These are phyloP conservation scores for Cheirogaleus medius DNA, from an alignment of 2,113 vertebrate genomes.

Conservation along the genomic window DNA sequence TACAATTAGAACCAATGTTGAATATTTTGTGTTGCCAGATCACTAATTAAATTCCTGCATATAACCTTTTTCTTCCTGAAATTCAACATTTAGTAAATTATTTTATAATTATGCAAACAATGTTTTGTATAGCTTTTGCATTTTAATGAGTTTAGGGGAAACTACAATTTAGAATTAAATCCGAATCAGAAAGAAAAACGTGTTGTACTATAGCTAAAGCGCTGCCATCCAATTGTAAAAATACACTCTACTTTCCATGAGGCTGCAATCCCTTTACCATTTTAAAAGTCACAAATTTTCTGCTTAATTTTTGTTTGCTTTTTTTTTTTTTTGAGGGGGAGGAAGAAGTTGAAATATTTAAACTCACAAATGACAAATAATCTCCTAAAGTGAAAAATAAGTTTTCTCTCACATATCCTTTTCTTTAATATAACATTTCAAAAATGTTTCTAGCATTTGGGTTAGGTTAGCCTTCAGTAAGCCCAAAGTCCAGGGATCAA, in stretches of 20 bases:
- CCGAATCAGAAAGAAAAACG: not conserved
- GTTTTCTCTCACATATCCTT: not conserved
- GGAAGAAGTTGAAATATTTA: not conserved
- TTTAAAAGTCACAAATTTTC: not conserved
- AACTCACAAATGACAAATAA: not conserved
- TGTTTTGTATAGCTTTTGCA: slow-evolving; percentile 28
- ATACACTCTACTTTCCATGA: not conserved
- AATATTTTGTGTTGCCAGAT: slow-evolving; percentile 57
- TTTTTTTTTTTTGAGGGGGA: not conserved
- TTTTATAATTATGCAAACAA: slow-evolving; percentile 66
- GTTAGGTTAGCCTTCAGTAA: not conserved
- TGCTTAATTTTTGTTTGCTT: not conserved
- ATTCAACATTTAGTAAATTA: slow-evolving; percentile 60
- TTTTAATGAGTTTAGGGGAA: slow-evolving; percentile 44
- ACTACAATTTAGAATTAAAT: slow-evolving; percentile 41
- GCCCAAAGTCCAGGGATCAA: not conserved
- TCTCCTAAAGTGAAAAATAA: not conserved
- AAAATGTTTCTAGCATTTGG: not conserved
- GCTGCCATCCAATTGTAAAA: not conserved
- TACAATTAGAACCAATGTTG: slow-evolving; percentile 49
- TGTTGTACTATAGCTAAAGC: not conserved
- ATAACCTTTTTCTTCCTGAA: slow-evolving; percentile 64
- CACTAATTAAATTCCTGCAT: slow-evolving; percentile 64
- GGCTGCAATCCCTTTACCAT: not conserved
- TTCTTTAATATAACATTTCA: not conserved